These are phyloP conservation scores for Rosalia funebris DNA, from an alignment of 2,888 invertebrate species.

Conservation along the genomic window DNA sequence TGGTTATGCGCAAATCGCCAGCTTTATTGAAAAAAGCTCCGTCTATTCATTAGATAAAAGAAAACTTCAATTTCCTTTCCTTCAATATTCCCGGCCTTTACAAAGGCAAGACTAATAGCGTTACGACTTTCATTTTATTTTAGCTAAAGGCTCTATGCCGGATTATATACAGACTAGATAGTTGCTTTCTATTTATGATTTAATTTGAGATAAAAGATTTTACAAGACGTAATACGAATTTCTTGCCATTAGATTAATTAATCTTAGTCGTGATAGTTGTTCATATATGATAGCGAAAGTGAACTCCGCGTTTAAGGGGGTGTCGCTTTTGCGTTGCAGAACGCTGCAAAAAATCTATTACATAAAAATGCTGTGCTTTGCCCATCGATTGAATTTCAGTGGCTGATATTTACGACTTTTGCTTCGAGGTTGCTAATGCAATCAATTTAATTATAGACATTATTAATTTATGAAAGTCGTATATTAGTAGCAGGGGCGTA, in stretches of 20 bases:
- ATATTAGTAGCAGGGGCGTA: too few species aligned
- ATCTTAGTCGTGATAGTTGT: constrained; percentile 14
- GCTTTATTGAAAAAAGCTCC: not conserved
- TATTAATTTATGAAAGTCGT: too few species aligned
- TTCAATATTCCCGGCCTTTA: not conserved
- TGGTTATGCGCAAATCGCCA: too few species aligned
- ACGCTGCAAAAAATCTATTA: not conserved
- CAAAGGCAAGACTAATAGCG: constrained; percentile 15
- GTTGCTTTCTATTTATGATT: constrained; percentile 29
- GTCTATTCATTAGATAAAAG: constrained; percentile 13
- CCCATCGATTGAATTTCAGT: too few species aligned
- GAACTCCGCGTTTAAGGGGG: not conserved
- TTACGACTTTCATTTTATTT: constrained; percentile 27
- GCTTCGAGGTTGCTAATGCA: too few species aligned
- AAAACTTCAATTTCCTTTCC: constrained; percentile 6
- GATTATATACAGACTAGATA: constrained; percentile 11
- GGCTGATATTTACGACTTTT: too few species aligned
- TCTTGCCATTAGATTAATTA: constrained; percentile 25
- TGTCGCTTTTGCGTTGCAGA: not conserved
- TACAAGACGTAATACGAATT: constrained; percentile 17
- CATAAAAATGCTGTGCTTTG: too few species aligned
- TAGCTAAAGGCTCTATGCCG: constrained; percentile 17
- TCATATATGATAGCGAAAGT: not conserved
- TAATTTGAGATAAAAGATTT: constrained; percentile 21
- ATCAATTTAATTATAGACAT: too few species aligned